phyloP scores from a whole-genome alignment of 2,797 vertebrate species.

The Myotis pilosus region DNA sequence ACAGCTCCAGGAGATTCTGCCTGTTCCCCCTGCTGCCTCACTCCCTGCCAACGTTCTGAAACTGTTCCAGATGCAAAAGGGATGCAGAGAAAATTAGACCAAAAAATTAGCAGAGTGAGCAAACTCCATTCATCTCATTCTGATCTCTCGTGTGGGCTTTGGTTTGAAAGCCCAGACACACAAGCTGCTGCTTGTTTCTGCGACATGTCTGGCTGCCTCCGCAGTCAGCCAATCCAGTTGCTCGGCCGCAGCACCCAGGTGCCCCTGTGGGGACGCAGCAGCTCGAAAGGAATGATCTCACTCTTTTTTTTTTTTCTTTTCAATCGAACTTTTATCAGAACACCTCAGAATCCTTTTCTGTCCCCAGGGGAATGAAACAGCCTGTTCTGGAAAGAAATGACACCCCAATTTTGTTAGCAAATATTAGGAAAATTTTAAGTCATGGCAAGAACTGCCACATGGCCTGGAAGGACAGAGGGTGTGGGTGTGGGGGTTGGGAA shows the following conservation, averaged over 20 bases:
- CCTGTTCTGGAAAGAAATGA: constrained; percentile 34
- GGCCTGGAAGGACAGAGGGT: not conserved
- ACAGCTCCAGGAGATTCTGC: not conserved
- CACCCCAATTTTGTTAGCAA: constrained; percentile 64
- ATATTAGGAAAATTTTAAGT: constrained; percentile 62
- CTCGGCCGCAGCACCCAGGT: not conserved
- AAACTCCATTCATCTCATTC: not conserved
- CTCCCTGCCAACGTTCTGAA: not conserved
- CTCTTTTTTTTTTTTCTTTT: not conserved
- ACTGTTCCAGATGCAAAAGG: not conserved
- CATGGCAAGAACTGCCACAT: constrained; percentile 3
- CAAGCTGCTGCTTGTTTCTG: not conserved
- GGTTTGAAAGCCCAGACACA: not conserved
- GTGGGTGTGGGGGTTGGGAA: not conserved
- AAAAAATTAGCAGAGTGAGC: not conserved
- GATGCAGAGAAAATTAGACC: constrained; percentile 21
- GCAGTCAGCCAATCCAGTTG: constrained; percentile 54
- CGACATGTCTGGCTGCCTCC: not conserved
- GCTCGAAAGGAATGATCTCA: not conserved
- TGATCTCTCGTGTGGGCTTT: not conserved
- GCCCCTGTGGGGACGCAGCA: not conserved
- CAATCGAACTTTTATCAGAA: constrained; percentile 60
- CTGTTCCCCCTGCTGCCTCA: not conserved
- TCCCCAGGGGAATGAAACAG: constrained; percentile 57
- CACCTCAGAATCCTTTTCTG: not conserved